These are phyloP conservation scores for Chloroclysta siterata DNA, from an alignment of 2,888 invertebrate genomes.

Conservation along the genomic window DNA sequence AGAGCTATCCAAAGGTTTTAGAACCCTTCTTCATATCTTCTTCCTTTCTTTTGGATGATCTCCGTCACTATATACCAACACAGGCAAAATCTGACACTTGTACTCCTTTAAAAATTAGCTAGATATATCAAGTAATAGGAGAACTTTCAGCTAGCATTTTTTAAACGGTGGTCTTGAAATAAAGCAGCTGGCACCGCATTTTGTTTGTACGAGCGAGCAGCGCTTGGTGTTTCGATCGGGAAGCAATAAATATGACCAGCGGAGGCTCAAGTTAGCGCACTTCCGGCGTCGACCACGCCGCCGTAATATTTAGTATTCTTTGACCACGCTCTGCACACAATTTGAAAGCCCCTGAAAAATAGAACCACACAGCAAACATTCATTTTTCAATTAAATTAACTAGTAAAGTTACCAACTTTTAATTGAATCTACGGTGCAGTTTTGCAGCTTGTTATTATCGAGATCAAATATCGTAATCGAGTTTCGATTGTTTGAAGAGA, in stretches of 20 bases:
- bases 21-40: too few species aligned
- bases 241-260: conserved; percentile 48
- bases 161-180: too few species aligned
- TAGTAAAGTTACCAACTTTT: conserved; percentile 45
- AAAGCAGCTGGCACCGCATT: conserved; percentile 5
- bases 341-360: conserved; percentile 29
- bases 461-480: conserved; percentile 33
- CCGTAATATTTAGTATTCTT: conserved; percentile 13
- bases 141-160: too few species aligned
- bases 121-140: too few species aligned
- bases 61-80: too few species aligned
- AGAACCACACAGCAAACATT: conserved; percentile 31
- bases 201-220: conserved; percentile 12
- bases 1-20: too few species aligned
- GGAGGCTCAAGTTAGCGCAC: conserved; percentile 40
- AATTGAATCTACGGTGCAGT: conserved; percentile 47
- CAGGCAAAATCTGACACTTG: too few species aligned
- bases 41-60: too few species aligned
- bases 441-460: conserved; percentile 39
- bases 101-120: too few species aligned
- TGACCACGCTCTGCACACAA: conserved; percentile 19
- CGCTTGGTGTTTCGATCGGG: conserved; percentile 38
- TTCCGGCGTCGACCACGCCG: conserved; percentile 30
- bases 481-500: conserved; percentile 15
- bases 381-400: conserved; percentile 37